Percentiles rank a stretch among this genome's conserved stretches.
Conservation (phyloP, 2,797 vertebrate genomes). For the Stomatorhinus walkeri region DNA sequence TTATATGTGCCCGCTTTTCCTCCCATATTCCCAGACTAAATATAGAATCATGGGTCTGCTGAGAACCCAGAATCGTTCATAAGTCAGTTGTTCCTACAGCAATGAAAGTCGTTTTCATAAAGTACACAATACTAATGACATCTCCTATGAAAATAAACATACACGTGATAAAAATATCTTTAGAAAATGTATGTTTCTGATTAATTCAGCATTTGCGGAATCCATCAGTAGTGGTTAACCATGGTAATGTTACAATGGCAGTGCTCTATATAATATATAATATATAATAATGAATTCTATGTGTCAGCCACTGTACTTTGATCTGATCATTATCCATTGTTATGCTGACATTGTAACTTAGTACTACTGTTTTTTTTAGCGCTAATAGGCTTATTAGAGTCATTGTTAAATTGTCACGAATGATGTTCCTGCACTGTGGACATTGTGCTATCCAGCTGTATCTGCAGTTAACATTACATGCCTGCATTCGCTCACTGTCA, state of each 20-base stretch:
- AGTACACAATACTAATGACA: neutral
- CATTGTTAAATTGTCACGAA: neutral
- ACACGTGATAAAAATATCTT: neutral
- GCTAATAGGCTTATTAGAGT: neutral
- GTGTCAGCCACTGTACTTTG: neutral
- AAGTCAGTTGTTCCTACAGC: neutral
- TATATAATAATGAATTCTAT: neutral
- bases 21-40: constrained; percentile 5
- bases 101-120: neutral
- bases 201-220: neutral
- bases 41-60: constrained; percentile 7
- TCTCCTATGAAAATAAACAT: neutral
- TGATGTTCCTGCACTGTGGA: neutral
- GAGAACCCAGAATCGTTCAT: neutral
- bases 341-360: neutral
- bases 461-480: neutral
- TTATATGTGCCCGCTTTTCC: constrained; percentile 8
- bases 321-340: neutral
- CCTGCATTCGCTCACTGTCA: neutral
- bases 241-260: neutral
- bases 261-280: no score
- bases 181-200: neutral
- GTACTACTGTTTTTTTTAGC: neutral
- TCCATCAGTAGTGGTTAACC: neutral
- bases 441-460: neutral